These are phyloP conservation scores for Uloborus diversus DNA, from an alignment of 1,140 invertebrate species.

Conservation along the genomic window DNA sequence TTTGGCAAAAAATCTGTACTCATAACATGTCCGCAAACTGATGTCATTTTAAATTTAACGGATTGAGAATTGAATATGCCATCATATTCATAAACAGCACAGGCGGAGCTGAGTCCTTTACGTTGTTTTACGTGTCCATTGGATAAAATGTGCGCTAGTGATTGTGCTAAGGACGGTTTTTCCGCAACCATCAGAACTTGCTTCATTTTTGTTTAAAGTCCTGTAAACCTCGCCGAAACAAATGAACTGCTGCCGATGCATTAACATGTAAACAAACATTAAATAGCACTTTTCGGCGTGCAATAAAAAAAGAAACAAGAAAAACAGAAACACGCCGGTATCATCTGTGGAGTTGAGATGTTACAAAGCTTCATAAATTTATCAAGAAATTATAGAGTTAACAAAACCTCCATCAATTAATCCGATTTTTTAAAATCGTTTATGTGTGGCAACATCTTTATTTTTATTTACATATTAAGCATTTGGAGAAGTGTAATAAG, in stretches of 20 bases:
- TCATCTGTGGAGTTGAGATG: not conserved
- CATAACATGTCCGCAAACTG: constrained; percentile 98
- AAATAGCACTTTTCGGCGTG: too few relatives aligned
- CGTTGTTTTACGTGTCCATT: constrained; percentile 81
- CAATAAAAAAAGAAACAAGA: not conserved
- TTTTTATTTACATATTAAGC: too few relatives aligned
- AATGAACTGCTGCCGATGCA: too few relatives aligned
- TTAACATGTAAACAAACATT: too few relatives aligned
- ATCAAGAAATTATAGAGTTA: too few relatives aligned
- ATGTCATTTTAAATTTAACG: constrained; percentile 92
- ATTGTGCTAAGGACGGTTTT: constrained; percentile 96
- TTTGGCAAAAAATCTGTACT: constrained; percentile 93
- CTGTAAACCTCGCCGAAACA: too few relatives aligned
- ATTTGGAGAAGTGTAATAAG: too few relatives aligned
- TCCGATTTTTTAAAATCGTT: too few relatives aligned
- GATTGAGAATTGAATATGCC: constrained; percentile 80
- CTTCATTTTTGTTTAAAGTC: constrained; percentile 73
- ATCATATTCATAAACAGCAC: constrained; percentile 92
- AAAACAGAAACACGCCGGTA: not conserved
- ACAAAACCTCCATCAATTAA: too few relatives aligned
- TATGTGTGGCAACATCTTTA: too few relatives aligned
- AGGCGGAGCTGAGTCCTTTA: constrained; percentile 94
- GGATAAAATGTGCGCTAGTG: constrained; percentile 93
- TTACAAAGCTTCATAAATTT: not conserved
- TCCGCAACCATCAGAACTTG: constrained; percentile 98